Evolutionary conservation across 2,797 vertebrate genomes (phyloP), one percentile per base, ranked within the genome.

Genomic region (Enoplosus armatus): DNA sequence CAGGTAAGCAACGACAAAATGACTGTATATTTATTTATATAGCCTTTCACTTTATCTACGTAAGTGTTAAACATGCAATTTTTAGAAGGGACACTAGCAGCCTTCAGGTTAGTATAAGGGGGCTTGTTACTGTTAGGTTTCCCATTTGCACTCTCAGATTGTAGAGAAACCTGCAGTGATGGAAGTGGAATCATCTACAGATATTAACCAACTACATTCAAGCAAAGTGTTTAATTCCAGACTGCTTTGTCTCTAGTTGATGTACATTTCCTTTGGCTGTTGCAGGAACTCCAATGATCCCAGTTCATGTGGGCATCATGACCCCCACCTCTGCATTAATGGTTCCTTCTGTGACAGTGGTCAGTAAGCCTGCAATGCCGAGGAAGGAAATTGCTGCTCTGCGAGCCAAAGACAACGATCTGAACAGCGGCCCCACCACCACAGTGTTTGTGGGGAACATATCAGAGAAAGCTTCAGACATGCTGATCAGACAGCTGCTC

Each of bases 371-470:
- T 81, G 77, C 97, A 60, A 94, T 96, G 79, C 94, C 95, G 39
- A 96, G 96, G 89, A 99, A 97, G 90, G 98, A 99, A 18, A 82
- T 92, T 71, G 89, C 90, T 78, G 94, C 94, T 39, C 29, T 96
- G 82, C 95, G 96, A 83, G 85, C 90, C 79, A 99, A 97, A 91
- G 97, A 98, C 85, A 95, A 92, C 0, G 97, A 97, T 54, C 97
- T 99, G 75, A 97, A 94, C 86, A 96, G 96, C 0, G 98, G 98
- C 20, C 98, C 98, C n/a, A 99, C 98, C 3, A 99, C 98, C 54
- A 99, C 98, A 0, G 98, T 99, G 77, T 99, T 99, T 93, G 98
- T 99, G 65, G 98, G 98, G 71, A 99, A 99, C 90, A 99, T 99
- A 91, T 99, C 98, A 0, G 98, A 99, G 88, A 99, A 98, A 92